Base-by-base conservation (phyloP, 1,140 invertebrate species). In the Mylabris phalerata region DNA sequence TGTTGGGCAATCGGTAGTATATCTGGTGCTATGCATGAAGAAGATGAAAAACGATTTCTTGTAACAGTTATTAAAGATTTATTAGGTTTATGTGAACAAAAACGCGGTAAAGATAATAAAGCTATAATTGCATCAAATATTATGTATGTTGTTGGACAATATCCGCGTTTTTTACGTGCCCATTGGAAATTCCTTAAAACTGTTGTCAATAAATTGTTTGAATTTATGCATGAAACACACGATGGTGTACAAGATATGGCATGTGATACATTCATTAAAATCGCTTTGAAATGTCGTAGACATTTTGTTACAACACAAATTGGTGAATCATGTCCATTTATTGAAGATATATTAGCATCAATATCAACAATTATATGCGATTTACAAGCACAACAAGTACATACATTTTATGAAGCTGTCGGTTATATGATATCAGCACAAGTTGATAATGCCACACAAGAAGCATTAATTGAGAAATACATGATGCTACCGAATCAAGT, bases 151-250 rank as follows among this genome's bases (percentile, higher is more conserved):
- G 98, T 99, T 38, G 98, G 98, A 25, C 98, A 99, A 73, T 99
- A 99, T 80, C 98, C 98, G 48, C 81, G 97, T 46, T 99, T 99
- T 78, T 80, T 99, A 41, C 80, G 95, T 67, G 95, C 95, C n/a
- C 98, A 99, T 78, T 99, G 98, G 98, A 96, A 98, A 75, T 99
- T 99, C 78, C 82, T 99, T n/a, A 99, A 99, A 80, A 99, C 98
- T 55, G 98, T 99, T 71, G 96, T 99, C 46, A 99, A 99, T 80
- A 99, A 99, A 80, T 80, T 99, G 39, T 99, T 99, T 80, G 98
- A 99, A 79, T 99, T 99, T 75, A 99, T 99, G 98, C 98, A 99
- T 78, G 95, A 99, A 82, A 98, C 96, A 32, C 98, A 99, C 75
- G 98, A 99, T 76, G 98, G 98, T 69, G 97, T 99, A 6, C 91